These are phyloP conservation scores for Lacanobia oleracea DNA, from an alignment of 2,888 invertebrate species.

Conservation along the genomic window DNA sequence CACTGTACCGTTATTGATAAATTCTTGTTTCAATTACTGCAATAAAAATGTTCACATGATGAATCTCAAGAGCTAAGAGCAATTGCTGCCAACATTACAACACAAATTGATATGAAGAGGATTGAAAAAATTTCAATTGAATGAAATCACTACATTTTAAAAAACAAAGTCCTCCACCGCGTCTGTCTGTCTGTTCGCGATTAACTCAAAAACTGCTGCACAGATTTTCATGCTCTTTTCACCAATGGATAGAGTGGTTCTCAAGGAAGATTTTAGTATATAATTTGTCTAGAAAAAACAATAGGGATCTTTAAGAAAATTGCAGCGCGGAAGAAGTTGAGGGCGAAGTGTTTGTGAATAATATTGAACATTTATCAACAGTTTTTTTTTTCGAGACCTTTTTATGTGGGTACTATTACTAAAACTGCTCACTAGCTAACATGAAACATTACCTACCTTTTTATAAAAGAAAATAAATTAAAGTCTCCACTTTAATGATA, in stretches of 20 bases:
- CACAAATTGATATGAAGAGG: not conserved
- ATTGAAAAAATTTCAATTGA: not conserved
- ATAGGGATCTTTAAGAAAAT: no score
- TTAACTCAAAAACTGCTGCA: no score
- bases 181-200: no score
- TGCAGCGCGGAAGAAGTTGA: no score
- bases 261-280: no score
- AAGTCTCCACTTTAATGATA: conserved; percentile 21
- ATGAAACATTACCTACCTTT: not conserved
- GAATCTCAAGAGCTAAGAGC: not conserved
- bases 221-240: no score
- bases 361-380: not conserved
- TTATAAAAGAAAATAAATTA: not conserved
- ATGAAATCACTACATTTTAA: no score
- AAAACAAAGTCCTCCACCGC: no score
- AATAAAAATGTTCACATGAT: conserved; percentile 8
- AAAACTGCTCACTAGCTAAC: not conserved
- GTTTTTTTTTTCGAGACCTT: not conserved
- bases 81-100: not conserved
- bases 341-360: no score
- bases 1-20: not conserved
- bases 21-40: conserved; percentile 3
- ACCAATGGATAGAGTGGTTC: no score
- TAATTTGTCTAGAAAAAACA: no score
- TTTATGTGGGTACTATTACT: not conserved